Conservation (phyloP, 2,888 invertebrate species). For the Meliscaeva auricollis region DNA sequence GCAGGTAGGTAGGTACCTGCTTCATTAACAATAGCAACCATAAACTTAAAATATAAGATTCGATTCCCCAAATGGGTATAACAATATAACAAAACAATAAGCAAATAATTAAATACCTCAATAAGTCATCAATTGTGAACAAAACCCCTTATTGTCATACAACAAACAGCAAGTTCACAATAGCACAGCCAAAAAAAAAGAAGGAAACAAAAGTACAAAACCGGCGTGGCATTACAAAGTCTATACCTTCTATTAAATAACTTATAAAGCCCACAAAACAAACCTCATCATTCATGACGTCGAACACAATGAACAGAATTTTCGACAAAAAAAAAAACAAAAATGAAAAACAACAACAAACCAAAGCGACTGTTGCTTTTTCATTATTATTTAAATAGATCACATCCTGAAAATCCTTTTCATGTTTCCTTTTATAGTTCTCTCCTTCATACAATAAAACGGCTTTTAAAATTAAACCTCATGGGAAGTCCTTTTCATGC, state of each 20-base stretch:
- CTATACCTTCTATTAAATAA: background rate
- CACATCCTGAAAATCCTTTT: constrained; percentile 12
- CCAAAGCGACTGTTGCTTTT: constrained; percentile 26
- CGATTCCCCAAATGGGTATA: background rate
- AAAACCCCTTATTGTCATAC: background rate
- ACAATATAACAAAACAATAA: no score
- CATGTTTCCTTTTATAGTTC: background rate
- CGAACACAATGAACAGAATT: constrained; percentile 9
- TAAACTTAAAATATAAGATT: no score
- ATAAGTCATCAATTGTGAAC: constrained; percentile 19
- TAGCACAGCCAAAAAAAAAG: background rate
- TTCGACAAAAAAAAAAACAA: background rate
- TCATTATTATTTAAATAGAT: constrained; percentile 45
- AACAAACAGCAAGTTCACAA: constrained; percentile 1
- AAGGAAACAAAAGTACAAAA: background rate
- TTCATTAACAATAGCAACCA: no score
- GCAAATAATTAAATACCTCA: constrained; percentile 20
- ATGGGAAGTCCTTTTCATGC: constrained; percentile 14
- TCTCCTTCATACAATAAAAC: background rate
- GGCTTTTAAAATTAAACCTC: constrained; percentile 13
- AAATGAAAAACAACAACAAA: background rate
- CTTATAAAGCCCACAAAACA: constrained; percentile 11
- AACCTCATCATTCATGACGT: background rate
- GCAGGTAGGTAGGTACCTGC: no score
- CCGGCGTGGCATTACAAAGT: no score